Evolutionary conservation across 2,888 invertebrate species (phyloP), one percentile per base, ranked within the genome.

Genomic region (Lagria hirta): DNA sequence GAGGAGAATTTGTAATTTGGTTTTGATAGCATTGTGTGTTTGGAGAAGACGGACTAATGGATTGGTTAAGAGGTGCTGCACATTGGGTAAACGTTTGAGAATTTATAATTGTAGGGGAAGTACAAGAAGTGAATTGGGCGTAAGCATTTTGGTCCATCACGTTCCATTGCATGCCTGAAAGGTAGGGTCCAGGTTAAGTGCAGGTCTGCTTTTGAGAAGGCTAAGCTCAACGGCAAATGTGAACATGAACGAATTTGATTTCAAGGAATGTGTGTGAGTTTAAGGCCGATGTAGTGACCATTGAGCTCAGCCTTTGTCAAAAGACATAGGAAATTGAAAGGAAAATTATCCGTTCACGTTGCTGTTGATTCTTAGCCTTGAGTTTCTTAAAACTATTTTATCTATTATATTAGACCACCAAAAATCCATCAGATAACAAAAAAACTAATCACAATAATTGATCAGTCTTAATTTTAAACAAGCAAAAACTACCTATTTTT

Each of bases 141-240:
- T 58, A 79, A 74, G 85, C 86, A 68, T 82, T 80, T 73, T 86
- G 83, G 78, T 88, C 87, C 81, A 87, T 81, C 78, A 87, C 83
- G 55, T 64, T 65, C 88, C 88, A 88, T 76, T 86, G 87, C 75
- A 85, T 82, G 79, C 86, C 87, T 87, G 69, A 52, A 70, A 70
- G n/a, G n/a, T n/a, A n/a, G n/a, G n/a, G n/a, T n/a, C n/a, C n/a
- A n/a, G n/a, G n/a, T n/a, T n/a, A n/a, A 18, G 37, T 33, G 32
- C 21, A 20, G 37, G 30, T 34, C 11, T 35, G 40, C 36, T 29
- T 28, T 24, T 56, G 64, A 55, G 55, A 60, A 65, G 68, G 67
- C 68, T 64, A 67, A 62, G 68, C 69, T 69, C 69, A 69, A 69
- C 68, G 63, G 66, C 68, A 66, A 64, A 16, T 51, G 65, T 66